phyloP scores from a whole-genome alignment of 2,888 invertebrate genomes.

The Apotomis capreana region DNA sequence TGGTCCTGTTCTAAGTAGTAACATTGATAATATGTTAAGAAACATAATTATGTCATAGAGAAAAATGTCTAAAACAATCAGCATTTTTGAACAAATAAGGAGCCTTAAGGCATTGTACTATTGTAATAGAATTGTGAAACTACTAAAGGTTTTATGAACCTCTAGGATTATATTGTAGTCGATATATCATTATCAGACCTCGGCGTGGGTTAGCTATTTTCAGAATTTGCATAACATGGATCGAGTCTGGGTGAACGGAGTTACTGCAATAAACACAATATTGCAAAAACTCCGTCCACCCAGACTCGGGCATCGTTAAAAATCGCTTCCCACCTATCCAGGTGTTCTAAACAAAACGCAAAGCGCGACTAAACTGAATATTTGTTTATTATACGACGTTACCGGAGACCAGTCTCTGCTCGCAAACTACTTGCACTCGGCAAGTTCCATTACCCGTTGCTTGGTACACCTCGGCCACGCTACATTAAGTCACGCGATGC shows the following conservation, averaged over 20 bases:
- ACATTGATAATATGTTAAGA: too few relatives aligned
- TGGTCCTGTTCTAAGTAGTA: too few relatives aligned
- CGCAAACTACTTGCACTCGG: constrained; percentile 42
- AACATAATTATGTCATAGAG: too few relatives aligned
- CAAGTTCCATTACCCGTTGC: constrained; percentile 64
- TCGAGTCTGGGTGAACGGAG: not conserved
- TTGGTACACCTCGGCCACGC: constrained; percentile 60
- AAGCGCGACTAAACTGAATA: constrained; percentile 17
- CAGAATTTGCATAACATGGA: too few relatives aligned
- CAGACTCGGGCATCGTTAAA: not conserved
- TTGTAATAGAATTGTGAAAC: too few relatives aligned
- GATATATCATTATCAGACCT: too few relatives aligned
- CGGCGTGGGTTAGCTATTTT: too few relatives aligned
- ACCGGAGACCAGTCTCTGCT: constrained; percentile 21
- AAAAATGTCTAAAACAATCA: too few relatives aligned
- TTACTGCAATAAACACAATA: not conserved
- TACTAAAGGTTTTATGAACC: too few relatives aligned
- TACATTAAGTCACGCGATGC: constrained; percentile 72
- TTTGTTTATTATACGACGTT: constrained; percentile 36
- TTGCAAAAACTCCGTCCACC: not conserved
- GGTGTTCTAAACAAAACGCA: not conserved
- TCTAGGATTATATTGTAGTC: too few relatives aligned
- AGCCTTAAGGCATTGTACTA: too few relatives aligned
- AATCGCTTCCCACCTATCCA: not conserved
- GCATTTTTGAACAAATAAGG: too few relatives aligned